Percentiles rank a stretch among this genome's conserved stretches.
Conservation (phyloP, 2,113 vertebrate genomes). For the Nipponia nippon region DNA sequence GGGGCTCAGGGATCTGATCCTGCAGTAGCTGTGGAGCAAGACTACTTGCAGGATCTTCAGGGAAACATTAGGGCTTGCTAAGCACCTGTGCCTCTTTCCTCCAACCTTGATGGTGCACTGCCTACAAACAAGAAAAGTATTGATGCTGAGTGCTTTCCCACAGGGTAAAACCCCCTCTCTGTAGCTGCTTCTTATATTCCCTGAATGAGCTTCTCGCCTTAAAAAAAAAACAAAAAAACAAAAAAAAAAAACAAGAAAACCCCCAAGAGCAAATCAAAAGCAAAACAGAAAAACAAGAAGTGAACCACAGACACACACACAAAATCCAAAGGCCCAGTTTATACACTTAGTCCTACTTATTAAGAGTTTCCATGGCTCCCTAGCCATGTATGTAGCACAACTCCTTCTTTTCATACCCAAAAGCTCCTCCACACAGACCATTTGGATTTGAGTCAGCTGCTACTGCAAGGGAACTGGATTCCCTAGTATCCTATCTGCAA, state of each 20-base stretch:
- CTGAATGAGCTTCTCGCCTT: not conserved
- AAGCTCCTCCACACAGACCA: not conserved
- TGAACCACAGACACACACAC: not conserved
- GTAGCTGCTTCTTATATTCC: not conserved
- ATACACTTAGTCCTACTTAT: not conserved
- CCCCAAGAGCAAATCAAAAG: not conserved
- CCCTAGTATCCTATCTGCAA: not conserved
- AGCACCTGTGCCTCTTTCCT: not conserved
- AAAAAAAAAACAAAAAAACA: not conserved
- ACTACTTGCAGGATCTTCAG: not conserved
- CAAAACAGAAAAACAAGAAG: not conserved
- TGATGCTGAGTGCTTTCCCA: not conserved
- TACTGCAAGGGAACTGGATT: fast-evolving
- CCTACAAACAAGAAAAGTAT: not conserved
- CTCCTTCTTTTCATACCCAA: not conserved
- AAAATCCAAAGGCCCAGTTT: not conserved
- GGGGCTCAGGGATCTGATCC: not conserved
- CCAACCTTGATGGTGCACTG: not conserved
- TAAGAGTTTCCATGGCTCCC: not conserved
- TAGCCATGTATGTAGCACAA: not conserved
- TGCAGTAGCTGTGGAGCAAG: not conserved
- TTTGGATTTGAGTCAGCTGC: not conserved
- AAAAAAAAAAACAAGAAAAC: not conserved
- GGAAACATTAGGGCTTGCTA: not conserved
- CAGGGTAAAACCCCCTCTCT: not conserved